Percentiles rank a stretch among this genome's conserved stretches.
Conservation (phyloP, 2,113 vertebrate genomes). For the Gambusia affinis region DNA sequence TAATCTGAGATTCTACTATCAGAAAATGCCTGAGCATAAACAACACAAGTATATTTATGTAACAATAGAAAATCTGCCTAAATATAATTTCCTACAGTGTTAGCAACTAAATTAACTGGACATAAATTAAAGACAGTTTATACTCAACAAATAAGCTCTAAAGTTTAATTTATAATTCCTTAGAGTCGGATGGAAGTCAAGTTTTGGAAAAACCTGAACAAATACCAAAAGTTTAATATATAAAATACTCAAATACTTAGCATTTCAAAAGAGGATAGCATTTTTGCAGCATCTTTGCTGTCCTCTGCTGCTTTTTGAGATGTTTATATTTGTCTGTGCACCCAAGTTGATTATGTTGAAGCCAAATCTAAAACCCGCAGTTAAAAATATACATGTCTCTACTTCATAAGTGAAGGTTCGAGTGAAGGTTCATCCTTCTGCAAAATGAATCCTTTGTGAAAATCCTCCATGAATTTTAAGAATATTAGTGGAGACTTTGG, state of each 20-base stretch:
- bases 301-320: neutral
- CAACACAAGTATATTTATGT: neutral
- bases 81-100: neutral
- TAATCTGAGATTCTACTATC: slow-evolving; percentile 25
- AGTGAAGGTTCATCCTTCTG: neutral
- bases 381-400: no score
- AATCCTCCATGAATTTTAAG: neutral
- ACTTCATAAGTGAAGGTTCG: neutral
- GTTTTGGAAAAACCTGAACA: no score
- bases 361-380: neutral
- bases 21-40: neutral
- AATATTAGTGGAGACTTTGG: neutral
- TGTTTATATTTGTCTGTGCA: neutral
- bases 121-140: neutral
- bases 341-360: neutral
- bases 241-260: neutral
- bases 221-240: neutral
- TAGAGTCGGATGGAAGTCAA: no score
- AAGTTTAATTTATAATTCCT: no score
- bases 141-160: no score
- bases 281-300: neutral
- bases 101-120: neutral
- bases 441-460: neutral
- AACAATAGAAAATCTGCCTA: slow-evolving; percentile 9
- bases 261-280: neutral